Percentiles rank a stretch among this genome's conserved stretches.
Conservation (phyloP, 2,888 invertebrate species). For the Macrophya annulata region DNA sequence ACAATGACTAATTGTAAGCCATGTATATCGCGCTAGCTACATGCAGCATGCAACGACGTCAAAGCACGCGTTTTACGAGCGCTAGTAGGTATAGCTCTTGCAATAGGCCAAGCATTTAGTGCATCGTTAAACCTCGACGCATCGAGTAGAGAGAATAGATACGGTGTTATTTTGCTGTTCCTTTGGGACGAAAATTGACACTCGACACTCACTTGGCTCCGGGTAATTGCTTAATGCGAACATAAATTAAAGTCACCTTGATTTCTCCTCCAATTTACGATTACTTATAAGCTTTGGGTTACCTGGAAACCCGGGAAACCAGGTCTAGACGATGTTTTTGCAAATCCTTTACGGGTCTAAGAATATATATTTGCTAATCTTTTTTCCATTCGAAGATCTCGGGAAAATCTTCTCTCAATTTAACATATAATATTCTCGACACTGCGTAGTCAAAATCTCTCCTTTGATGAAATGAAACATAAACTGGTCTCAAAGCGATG, state of each 20-base stretch:
- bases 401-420: not conserved
- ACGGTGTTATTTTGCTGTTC: conserved; percentile 26
- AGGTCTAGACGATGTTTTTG: conserved; percentile 10
- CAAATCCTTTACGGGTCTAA: not conserved
- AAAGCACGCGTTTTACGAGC: conserved; percentile 44
- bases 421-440: not conserved
- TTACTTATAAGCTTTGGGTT: not conserved
- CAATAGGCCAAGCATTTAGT: conserved; percentile 35
- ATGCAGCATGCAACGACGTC: conserved; percentile 1
- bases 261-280: not conserved
- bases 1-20: conserved; percentile 42
- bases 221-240: conserved; percentile 31
- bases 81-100: conserved; percentile 13
- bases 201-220: conserved; percentile 36
- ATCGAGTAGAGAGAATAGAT: conserved; percentile 53
- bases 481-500: not conserved
- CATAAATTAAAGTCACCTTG: conserved; percentile 14
- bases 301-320: not conserved
- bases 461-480: not conserved
- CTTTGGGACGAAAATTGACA: conserved; percentile 10
- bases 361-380: not conserved
- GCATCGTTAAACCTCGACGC: conserved; percentile 51
- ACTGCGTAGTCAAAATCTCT: not conserved
- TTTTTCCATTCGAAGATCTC: not conserved
- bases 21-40: not conserved